Base-by-base conservation (phyloP, 2,888 invertebrate genomes). In the Piscicola geometra region DNA sequence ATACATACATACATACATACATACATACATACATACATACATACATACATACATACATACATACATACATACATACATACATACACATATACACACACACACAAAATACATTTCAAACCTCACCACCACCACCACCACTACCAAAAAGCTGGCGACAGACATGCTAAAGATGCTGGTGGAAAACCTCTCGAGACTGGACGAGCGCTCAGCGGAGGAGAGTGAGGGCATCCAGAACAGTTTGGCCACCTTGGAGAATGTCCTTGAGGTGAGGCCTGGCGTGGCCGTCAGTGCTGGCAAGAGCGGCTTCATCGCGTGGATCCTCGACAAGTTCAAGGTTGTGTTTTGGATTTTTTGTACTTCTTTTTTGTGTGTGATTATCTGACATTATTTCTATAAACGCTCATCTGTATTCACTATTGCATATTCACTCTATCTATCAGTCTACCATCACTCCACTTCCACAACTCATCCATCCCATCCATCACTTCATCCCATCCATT, bases 221-320 rank as follows among this genome's bases (percentile, higher is more conserved):
- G 96, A 97, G 85, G 98, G 97, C 5, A 94, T 99, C 0, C 94
- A 96, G 85, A 94, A 98, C 83, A 93, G 94, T 1, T 87, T 95
- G 81, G 92, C 91, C 72, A 93, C 95, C 81, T 90, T 99, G 81
- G 99, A 99, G 88, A 99, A 98, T 85, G 89, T 99, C 72, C 90
- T 93, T 41, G 98, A 99, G 86, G 91, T 95, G 81, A 89, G 91
- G 79, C 91, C 92, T 18, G 92, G 93, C 80, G 88, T 94, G 77
- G 92, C 92, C 81, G 85, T 88, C 28, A 93, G 94, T 83, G 92
- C 93, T 21, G 92, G 92, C 0, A 92, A 93, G 83, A 93, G 95
- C 87, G 95, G 95, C 5, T 88, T 98, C 69, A 85, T 98, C 82
- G 90, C 90, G 78, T 99, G 97, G 97, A 87, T 99, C 76, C 87